Evolutionary conservation across 2,888 invertebrate genomes (phyloP), one percentile per base, ranked within the genome.

Genomic region (Oegoconia quadripuncta): DNA sequence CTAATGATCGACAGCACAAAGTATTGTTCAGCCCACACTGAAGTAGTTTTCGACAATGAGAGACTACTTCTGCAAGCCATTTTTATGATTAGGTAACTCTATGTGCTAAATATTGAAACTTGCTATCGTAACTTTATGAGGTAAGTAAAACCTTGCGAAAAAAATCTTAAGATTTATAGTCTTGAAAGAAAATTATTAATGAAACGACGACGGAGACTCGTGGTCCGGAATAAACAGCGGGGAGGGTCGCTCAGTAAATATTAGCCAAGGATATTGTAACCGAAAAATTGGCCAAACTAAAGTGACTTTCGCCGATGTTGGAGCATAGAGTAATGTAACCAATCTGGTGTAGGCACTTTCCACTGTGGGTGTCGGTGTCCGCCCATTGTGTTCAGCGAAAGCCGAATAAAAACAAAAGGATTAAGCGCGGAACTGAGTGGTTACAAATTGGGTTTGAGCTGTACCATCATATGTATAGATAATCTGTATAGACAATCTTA

Each of bases 341-440:
- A 65, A 58, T 33, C 48, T 35, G 42, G 62, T 53, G 59, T 59
- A 58, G 68, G 55, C 27, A 72, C 81, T 82, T 82, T 83, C 76
- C 70, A 73, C 59, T 54, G 72, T 75, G 67, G 76, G 76, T 76
- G 80, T 75, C 69, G 55, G 55, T 55, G 59, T 55, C 51, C 62
- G 63, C 48, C 65, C 64, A 82, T 82, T 83, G 79, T 82, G 53
- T 64, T 64, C 55, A 56, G 74, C 74, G 76, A 83, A 82, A 81
- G 75, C 65, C 62, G 65, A 69, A 72, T 74, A 66, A 67, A 66
- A 68, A 78, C 75, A 78, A 79, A 78, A 70, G 72, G 52, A 62
- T 63, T 64, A 65, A 58, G 59, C 48, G 59, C 55, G 50, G 53
- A 60, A 55, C 14, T 11, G n/a, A 17, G 17, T 30, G 30, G 17